These are phyloP conservation scores for Osmerus eperlanus DNA, from an alignment of 2,113 vertebrate genomes.

Conservation along the genomic window DNA sequence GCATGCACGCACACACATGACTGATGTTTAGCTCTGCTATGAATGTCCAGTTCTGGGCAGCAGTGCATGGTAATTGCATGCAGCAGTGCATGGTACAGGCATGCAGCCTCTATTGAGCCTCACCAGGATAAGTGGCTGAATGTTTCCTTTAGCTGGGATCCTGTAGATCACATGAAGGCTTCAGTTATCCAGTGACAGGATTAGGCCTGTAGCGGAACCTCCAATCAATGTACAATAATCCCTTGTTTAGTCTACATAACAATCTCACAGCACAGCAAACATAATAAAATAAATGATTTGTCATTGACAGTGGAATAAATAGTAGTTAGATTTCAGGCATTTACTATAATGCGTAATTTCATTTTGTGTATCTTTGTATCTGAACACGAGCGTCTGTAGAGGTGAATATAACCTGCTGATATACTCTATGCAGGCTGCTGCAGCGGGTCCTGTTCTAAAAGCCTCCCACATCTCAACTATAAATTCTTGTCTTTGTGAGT, in stretches of 20 bases:
- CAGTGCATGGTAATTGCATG: too few species aligned
- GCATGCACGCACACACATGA: too few species aligned
- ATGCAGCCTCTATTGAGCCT: neutral
- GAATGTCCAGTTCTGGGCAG: too few species aligned
- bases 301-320: too few species aligned
- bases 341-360: neutral
- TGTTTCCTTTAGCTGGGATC: neutral
- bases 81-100: too few species aligned
- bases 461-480: slow-evolving; percentile 51
- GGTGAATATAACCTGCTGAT: neutral
- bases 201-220: neutral
- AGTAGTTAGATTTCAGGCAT: too few species aligned
- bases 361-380: neutral
- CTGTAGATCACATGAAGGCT: neutral
- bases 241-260: slow-evolving; percentile 2
- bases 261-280: neutral
- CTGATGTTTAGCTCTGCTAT: too few species aligned
- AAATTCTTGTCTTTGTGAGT: slow-evolving; percentile 56
- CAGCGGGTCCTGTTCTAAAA: slow-evolving; percentile 26
- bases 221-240: slow-evolving; percentile 5
- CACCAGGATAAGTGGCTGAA: neutral
- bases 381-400: neutral
- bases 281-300: neutral
- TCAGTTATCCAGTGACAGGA: slow-evolving; percentile 2
- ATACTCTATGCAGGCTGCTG: too few species aligned